Percentiles rank a stretch among this genome's conserved stretches.
These are phyloP conservation scores for Enteromius treurensis DNA, from an alignment of 2,797 vertebrate species.

Conservation along the genomic window DNA sequence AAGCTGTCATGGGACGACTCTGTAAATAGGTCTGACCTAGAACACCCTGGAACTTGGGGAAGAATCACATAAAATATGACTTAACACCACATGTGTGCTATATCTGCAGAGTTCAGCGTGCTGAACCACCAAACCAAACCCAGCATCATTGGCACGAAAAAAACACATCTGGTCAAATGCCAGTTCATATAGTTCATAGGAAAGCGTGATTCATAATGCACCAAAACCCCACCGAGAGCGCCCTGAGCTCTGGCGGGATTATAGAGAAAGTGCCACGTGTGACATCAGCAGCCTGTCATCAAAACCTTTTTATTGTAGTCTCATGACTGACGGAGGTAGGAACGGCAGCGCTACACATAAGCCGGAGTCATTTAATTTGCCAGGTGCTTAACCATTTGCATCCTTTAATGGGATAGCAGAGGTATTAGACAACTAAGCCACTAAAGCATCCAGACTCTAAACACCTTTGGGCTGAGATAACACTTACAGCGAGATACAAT, in stretches of 20 bases:
- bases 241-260: slow-evolving; percentile 5
- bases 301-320: slow-evolving; percentile 1
- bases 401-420: slow-evolving; percentile 66
- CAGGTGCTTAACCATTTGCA: slow-evolving; percentile 56
- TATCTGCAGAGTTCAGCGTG: background rate
- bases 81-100: slow-evolving; percentile 21
- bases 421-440: slow-evolving; percentile 65
- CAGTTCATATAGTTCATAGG: background rate
- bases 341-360: slow-evolving; percentile 55
- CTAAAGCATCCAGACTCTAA: slow-evolving; percentile 58
- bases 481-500: background rate
- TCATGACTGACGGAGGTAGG: slow-evolving; percentile 43
- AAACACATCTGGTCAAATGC: slow-evolving; percentile 5
- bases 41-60: slow-evolving; percentile 47
- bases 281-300: slow-evolving; percentile 11
- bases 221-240: background rate
- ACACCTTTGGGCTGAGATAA: slow-evolving; percentile 37
- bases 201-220: slow-evolving; percentile 5
- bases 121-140: slow-evolving; percentile 13
- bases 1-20: slow-evolving; percentile 39
- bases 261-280: slow-evolving; percentile 12
- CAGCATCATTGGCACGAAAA: background rate
- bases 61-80: slow-evolving; percentile 37
- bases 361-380: slow-evolving; percentile 66
- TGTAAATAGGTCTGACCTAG: slow-evolving; percentile 57